Base-by-base conservation (phyloP, 2,888 invertebrate genomes). In the Aspidiotus destructor region DNA sequence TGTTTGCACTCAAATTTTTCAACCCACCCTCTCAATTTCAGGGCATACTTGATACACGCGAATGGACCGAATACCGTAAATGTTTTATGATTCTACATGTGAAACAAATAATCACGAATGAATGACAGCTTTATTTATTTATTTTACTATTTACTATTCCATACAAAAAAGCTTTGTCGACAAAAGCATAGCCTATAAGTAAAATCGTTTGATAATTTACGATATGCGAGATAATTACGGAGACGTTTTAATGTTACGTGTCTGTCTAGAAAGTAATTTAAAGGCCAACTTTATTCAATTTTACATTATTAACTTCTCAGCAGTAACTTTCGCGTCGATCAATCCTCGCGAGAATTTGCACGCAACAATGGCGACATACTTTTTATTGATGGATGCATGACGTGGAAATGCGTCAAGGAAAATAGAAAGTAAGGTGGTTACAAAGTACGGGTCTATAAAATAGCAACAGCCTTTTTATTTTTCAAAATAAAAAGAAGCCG, bases 11-110 rank as follows among this genome's bases (percentile, higher is more conserved):
- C 65, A 13, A 65, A 58, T 60, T 70, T 70, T 60, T 70, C 70
- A 17, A 70, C 28, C 70, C 70, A 70, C 41, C 68, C 64, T 64
- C 68, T 63, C 41, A 68, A 68, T 15, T 64, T 70, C 8, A 70
- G 55, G 11, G 65, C 65, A 44, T 58, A 58, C 28, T 65, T 65
- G 55, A 65, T 58, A 11, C 58, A 48, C 8, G 65, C 28, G 13
- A 65, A 65, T 11, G 58, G 58, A 8, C 65, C 65, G 10, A 65
- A 58, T 41, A 65, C 44, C 10, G 65, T 65, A 28, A 65, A 65
- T 17, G 65, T 65, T 65, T 57, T 58, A 48, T 65, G 65, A 58
- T 65, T 58, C 65, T 65, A 53, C n/a, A n/a, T 61, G 11, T 16
- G 16, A 60, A 8, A 28, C 6, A 28, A n/a, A 58, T 1, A 15